Evolutionary conservation across 2,888 invertebrate genomes (phyloP).

Genomic region (Mesodorylaimus sp.): DNA sequence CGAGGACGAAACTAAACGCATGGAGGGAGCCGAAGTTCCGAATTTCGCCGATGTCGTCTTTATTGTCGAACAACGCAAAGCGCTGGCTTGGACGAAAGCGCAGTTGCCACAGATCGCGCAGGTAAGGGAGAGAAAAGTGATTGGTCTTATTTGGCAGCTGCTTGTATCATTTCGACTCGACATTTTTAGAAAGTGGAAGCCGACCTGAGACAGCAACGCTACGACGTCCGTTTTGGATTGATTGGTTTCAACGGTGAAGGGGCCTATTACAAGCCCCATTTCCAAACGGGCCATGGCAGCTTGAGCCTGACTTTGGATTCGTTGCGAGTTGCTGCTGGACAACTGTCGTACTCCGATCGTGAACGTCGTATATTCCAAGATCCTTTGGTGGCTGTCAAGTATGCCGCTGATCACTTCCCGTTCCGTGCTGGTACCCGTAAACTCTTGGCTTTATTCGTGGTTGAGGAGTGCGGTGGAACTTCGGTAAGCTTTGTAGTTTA

Average conservation of each 20-base stretch:
- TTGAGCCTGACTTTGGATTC: constrained; percentile 37
- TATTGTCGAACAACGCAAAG: constrained; percentile 59
- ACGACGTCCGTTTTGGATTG: constrained; percentile 51
- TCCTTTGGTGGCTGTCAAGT: constrained; percentile 22
- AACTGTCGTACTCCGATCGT: neutral
- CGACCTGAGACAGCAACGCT: neutral
- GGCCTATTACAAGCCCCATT: constrained; percentile 49
- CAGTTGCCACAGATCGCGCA: neutral
- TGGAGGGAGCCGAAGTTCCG: constrained; percentile 47
- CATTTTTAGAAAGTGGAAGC: constrained; percentile 5
- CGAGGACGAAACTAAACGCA: constrained; percentile 40
- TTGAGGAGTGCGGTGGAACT: constrained; percentile 55
- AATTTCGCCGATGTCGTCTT: constrained; percentile 63
- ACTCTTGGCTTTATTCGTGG: constrained; percentile 59
- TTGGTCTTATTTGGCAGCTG: neutral
- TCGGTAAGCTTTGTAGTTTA: too few relatives aligned
- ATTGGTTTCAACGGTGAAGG: constrained; percentile 62
- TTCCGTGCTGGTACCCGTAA: constrained; percentile 67
- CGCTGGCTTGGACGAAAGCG: constrained; percentile 31
- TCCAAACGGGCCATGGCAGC: constrained; percentile 49
- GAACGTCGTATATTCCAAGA: neutral
- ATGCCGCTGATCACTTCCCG: constrained; percentile 31
- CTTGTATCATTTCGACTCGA: neutral
- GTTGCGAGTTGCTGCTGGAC: constrained; percentile 17
- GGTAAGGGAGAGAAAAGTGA: neutral